phyloP scores from a whole-genome alignment of 2,113 vertebrate species.

The Coptodon bakossiorum region DNA sequence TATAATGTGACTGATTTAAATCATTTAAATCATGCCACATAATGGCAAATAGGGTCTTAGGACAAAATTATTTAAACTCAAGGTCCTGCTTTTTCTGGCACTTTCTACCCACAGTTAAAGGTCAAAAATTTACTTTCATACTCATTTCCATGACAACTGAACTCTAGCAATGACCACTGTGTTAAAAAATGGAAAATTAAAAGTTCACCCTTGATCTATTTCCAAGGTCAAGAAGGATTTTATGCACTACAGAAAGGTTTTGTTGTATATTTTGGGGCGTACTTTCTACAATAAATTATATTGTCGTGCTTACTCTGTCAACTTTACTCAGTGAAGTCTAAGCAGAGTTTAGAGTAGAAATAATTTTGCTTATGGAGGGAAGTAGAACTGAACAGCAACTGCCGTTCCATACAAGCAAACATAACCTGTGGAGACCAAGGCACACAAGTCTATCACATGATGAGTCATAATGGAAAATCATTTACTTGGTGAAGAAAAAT shows the following conservation, averaged over 20 bases:
- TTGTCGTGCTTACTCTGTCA: not conserved
- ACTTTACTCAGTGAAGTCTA: not conserved
- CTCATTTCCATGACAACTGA: not conserved
- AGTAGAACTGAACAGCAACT: not conserved
- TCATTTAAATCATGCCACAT: not conserved
- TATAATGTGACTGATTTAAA: not conserved
- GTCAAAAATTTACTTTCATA: not conserved
- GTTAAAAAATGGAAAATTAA: not conserved
- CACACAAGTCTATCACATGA: not conserved
- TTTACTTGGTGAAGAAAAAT: not conserved
- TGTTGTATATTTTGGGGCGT: not conserved
- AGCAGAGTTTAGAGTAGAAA: not conserved
- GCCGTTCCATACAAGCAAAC: not conserved
- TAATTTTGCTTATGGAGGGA: not conserved
- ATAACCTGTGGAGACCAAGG: not conserved
- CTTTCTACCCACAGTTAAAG: not conserved
- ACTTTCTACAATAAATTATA: not conserved
- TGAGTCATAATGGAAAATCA: not conserved
- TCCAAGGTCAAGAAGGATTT: not conserved
- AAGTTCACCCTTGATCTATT: not conserved
- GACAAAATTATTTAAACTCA: not conserved
- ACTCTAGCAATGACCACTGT: not conserved
- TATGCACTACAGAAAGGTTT: not conserved
- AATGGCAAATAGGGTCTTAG: not conserved
- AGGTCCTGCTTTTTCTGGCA: not conserved